These are phyloP conservation scores for Carapus acus DNA, from an alignment of 2,797 vertebrate species.

Conservation along the genomic window DNA sequence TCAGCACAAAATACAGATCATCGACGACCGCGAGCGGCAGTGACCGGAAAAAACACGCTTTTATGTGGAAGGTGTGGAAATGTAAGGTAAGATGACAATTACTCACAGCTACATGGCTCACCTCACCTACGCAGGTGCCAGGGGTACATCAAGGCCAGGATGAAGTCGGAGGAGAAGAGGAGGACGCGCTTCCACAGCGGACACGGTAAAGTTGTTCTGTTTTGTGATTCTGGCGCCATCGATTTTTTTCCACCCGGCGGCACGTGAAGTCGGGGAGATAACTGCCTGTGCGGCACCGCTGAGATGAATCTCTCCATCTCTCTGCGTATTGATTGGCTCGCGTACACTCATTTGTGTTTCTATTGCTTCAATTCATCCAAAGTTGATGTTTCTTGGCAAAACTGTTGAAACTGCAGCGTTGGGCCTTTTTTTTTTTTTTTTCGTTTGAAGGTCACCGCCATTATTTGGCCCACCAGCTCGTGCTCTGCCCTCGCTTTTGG, in stretches of 20 bases:
- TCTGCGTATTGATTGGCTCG: too few species aligned
- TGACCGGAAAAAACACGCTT: background rate
- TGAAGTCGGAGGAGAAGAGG: constrained; percentile 97
- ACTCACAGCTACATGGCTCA: too few species aligned
- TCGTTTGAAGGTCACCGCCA: background rate
- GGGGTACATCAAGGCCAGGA: constrained; percentile 96
- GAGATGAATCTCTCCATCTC: background rate
- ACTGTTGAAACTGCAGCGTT: too few species aligned
- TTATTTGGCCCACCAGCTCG: constrained; percentile 6
- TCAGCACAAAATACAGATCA: constrained; percentile 2
- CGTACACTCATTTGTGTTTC: too few species aligned
- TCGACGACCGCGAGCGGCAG: background rate
- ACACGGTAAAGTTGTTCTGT: constrained; percentile 72
- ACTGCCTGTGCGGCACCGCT: background rate
- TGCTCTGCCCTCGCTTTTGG: constrained; percentile 19
- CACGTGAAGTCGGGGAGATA: background rate
- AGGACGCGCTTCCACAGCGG: constrained; percentile 88
- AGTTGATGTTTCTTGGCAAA: too few species aligned
- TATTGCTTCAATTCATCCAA: too few species aligned
- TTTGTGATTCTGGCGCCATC: background rate
- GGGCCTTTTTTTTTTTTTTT: background rate
- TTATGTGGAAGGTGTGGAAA: background rate
- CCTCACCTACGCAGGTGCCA: constrained; percentile 86
- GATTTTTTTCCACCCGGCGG: too few species aligned
- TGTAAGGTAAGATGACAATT: constrained; percentile 12